Conservation (phyloP, 2,888 invertebrate species). For the Agrilus mali region DNA sequence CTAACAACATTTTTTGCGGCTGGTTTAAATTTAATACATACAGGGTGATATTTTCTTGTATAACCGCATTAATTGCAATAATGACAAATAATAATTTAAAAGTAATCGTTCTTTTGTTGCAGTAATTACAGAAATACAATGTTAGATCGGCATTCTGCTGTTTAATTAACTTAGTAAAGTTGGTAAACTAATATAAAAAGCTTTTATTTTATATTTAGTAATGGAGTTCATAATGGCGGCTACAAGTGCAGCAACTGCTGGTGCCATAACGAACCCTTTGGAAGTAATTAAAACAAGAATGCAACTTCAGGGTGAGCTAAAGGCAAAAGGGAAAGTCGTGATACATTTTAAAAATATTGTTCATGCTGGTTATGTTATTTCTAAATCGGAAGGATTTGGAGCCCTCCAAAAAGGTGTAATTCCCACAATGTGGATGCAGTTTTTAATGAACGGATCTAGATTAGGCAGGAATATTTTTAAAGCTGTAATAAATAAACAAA, state of each 20-base stretch:
- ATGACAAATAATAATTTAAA: too few species aligned
- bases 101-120: too few species aligned
- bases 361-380: conserved; percentile 46
- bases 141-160: too few species aligned
- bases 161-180: too few species aligned
- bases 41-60: too few species aligned
- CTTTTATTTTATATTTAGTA: conserved; percentile 1
- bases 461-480: conserved; percentile 25
- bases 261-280: conserved; percentile 77
- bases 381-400: conserved; percentile 53
- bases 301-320: conserved; percentile 55
- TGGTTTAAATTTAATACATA: too few species aligned
- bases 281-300: conserved; percentile 83
- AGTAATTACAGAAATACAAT: too few species aligned
- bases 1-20: too few species aligned
- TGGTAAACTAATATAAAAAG: too few species aligned
- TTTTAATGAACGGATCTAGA: conserved; percentile 48
- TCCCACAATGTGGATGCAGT: conserved; percentile 74
- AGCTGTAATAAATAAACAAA: neutral
- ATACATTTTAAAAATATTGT: conserved; percentile 62
- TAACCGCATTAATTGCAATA: too few species aligned
- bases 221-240: conserved; percentile 40
- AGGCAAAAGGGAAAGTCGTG: conserved; percentile 48
- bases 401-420: conserved; percentile 69
- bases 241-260: conserved; percentile 44